Conservation (phyloP, 2,797 vertebrate species). For the Anniella stebbinsi region DNA sequence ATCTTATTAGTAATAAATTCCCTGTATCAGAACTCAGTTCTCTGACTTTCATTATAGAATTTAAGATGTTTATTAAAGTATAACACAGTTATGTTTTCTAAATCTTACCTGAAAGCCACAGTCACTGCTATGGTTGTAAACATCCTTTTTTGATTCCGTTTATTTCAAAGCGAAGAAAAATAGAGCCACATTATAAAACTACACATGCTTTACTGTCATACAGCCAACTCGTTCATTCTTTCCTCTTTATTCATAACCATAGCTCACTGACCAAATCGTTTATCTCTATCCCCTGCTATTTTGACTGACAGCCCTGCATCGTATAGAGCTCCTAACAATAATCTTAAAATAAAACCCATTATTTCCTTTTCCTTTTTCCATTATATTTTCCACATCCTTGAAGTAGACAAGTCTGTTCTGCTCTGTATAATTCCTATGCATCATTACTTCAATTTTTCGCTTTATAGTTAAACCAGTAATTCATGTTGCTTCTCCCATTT, state of each 20-base stretch:
- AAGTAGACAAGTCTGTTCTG: not conserved
- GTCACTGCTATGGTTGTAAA: not conserved
- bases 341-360: constrained; percentile 7
- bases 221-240: constrained; percentile 7
- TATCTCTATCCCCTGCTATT: constrained; percentile 19
- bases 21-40: no score
- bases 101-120: not conserved
- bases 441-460: constrained; percentile 25
- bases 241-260: constrained; percentile 8
- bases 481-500: not conserved
- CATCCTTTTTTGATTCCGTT: not conserved
- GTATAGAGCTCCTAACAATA: not conserved
- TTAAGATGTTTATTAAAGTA: no score
- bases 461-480: constrained; percentile 13
- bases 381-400: not conserved
- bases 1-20: no score
- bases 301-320: not conserved
- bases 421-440: not conserved
- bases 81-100: not conserved
- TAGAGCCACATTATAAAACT: not conserved
- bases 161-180: constrained; percentile 8
- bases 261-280: constrained; percentile 13
- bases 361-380: not conserved
- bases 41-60: no score
- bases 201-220: constrained; percentile 11